phyloP scores from a whole-genome alignment of 2,888 invertebrate genomes.

The Altica lythri region DNA sequence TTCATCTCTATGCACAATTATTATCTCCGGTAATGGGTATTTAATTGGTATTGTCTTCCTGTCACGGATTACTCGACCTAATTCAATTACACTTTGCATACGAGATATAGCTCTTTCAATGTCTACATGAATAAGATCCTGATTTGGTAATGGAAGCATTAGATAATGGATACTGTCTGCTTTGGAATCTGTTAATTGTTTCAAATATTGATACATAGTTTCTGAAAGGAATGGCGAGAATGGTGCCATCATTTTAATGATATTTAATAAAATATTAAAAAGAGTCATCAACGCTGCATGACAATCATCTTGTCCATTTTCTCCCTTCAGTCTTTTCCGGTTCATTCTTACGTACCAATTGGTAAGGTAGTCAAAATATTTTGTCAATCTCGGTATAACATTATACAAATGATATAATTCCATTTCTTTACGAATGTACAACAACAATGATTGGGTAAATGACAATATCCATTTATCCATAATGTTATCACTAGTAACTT shows the following conservation, averaged over 20 bases:
- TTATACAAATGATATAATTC: conserved; percentile 91
- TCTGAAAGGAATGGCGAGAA: conserved; percentile 97
- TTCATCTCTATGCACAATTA: conserved; percentile 88
- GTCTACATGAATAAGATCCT: conserved; percentile 74
- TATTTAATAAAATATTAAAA: conserved; percentile 83
- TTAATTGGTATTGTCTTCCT: conserved; percentile 92
- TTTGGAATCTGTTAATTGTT: conserved; percentile 65
- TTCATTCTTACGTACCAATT: conserved; percentile 99
- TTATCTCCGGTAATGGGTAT: conserved; percentile 93
- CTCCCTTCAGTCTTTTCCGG: conserved; percentile 91
- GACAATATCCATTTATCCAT: conserved; percentile 99
- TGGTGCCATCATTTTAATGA: conserved; percentile 94
- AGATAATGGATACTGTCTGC: conserved; percentile 88
- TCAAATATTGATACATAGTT: conserved; percentile 89
- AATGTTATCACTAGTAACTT: conserved; percentile 65
- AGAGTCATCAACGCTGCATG: conserved; percentile 84
- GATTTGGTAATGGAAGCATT: conserved; percentile 79
- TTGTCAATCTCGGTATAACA: conserved; percentile 90
- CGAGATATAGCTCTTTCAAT: conserved; percentile 89
- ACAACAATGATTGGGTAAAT: conserved; percentile 90
- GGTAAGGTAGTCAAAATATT: conserved; percentile 96
- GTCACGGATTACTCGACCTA: conserved; percentile 91
- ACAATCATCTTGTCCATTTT: conserved; percentile 80
- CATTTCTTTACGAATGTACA: conserved; percentile 92
- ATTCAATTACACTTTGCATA: conserved; percentile 95